Percentiles rank a stretch among this genome's conserved stretches.
phyloP scores from a whole-genome alignment of 1,140 invertebrate species.

The Tetranychus cinnabarinus region DNA sequence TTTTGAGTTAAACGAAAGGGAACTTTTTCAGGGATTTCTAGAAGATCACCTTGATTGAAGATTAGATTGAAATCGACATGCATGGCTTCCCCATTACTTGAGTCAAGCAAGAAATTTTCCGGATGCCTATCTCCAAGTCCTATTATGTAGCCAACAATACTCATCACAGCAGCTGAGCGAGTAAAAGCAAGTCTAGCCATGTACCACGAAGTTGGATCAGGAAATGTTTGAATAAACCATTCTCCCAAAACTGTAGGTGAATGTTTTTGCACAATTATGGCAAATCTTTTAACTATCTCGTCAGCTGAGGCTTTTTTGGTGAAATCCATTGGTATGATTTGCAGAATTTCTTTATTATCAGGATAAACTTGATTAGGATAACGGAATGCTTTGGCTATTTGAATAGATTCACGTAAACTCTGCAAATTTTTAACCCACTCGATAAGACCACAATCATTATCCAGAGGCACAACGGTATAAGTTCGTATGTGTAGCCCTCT shows the following conservation, averaged over 20 bases:
- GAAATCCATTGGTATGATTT: not conserved
- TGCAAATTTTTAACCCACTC: conserved; percentile 80
- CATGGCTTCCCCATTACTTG: conserved; percentile 65
- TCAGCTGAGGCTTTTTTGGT: not conserved
- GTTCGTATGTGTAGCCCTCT: conserved; percentile 64
- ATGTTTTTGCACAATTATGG: not conserved
- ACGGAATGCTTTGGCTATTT: conserved; percentile 18
- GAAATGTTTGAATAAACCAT: conserved; percentile 32
- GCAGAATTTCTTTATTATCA: no score
- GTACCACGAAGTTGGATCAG: conserved; percentile 16
- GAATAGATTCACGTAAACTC: conserved; percentile 41
- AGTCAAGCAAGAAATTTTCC: conserved; percentile 88
- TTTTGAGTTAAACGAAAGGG: conserved; percentile 92
- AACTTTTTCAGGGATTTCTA: conserved; percentile 73
- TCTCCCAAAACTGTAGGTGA: conserved; percentile 18
- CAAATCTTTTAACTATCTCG: not conserved
- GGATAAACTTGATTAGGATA: not conserved
- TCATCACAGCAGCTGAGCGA: conserved; percentile 83
- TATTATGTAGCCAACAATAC: conserved; percentile 89
- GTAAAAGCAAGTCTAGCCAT: conserved; percentile 57
- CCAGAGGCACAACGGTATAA: conserved; percentile 75
- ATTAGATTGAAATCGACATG: conserved; percentile 97
- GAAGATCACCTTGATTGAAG: conserved; percentile 67
- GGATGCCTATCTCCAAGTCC: conserved; percentile 91
- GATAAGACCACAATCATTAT: conserved; percentile 78